Percentiles rank a stretch among this genome's conserved stretches.
Evolutionary conservation across 1,140 invertebrate species (phyloP).

Genomic region (Drosophila takahashii): DNA sequence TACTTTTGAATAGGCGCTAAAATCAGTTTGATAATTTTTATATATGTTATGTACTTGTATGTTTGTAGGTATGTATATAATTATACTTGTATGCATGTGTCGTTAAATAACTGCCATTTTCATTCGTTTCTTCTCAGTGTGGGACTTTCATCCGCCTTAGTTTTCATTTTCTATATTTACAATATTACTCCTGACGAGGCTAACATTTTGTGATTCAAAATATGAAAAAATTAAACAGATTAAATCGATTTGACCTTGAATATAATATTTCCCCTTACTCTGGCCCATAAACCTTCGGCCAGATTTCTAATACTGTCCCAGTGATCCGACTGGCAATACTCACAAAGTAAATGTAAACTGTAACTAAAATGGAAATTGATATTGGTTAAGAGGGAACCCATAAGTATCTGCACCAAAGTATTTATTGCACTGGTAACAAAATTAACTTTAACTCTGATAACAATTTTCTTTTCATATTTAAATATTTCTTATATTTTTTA

Average conservation of each 20-base stretch:
- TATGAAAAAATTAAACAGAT: conserved; percentile 19
- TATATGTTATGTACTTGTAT: conserved; percentile 61
- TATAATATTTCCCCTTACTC: conserved; percentile 15
- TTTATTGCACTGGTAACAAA: conserved; percentile 81
- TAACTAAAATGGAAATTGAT: conserved; percentile 23
- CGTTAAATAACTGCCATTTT: conserved; percentile 63
- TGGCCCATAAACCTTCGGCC: conserved; percentile 1
- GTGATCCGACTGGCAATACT: conserved; percentile 31
- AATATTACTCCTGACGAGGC: conserved; percentile 38
- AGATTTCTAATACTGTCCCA: conserved; percentile 52
- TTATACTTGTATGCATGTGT: conserved; percentile 50
- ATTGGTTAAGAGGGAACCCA: conserved; percentile 51
- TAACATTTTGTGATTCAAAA: conserved; percentile 45
- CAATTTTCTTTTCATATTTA: conserved; percentile 57
- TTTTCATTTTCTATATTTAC: conserved; percentile 57
- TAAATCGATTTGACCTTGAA: conserved; percentile 18
- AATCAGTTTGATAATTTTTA: conserved; percentile 75
- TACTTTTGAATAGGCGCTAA: conserved; percentile 69
- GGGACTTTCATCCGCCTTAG: conserved; percentile 81
- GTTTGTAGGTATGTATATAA: conserved; percentile 51
- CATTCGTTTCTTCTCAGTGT: conserved; percentile 55
- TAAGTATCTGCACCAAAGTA: conserved; percentile 59
- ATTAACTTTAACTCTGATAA: conserved; percentile 80
- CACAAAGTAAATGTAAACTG: conserved; percentile 21
- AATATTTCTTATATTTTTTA: conserved; percentile 44